Evolutionary conservation across 2,888 invertebrate species (phyloP), one percentile per base, ranked within the genome.

Genomic region (Apotomis turbidana): DNA sequence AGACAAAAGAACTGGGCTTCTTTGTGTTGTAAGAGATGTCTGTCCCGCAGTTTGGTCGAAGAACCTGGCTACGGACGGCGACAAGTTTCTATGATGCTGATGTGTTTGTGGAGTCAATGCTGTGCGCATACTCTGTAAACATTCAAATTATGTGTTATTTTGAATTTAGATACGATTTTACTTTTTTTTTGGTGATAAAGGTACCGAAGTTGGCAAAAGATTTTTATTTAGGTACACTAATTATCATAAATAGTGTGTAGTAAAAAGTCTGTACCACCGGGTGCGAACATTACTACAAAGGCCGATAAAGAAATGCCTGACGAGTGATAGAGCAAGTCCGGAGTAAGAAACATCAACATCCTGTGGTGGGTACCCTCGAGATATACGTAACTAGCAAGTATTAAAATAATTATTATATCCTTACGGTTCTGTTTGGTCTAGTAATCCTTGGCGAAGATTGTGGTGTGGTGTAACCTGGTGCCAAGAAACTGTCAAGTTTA

Each of bases 11-110:
- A 78, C 62, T 44, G 76, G 74, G 74, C 78, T 79, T 69, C 81
- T 81, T 52, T 90, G 85, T n/a, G 90, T 86, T n/a, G 86, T 84
- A 69, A 91, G 76, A 3, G 85, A 81, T 0, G 87, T 71, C 74
- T 90, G 91, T 59, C 79, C 81, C 38, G 88, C 85, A 51, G 91
- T 89, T 80, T 91, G 88, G 75, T 90, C 79, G 74, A 93, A 93
- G 79, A 93, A 93, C 75, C 86, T 84, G 10, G 91, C 92, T 5
- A 93, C 93, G 2, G 93, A 92, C 9, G 93, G 93, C 5, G 93
- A 93, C 59, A 93, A 79, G 75, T 88, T 89, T 75, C 89, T 83
- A 4, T 79, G 76, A 13, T 83, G 79, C 3, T 76, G 69, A 6
- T 81, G 81, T 9, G 76, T 68, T 8, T 81, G 81, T 9, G 84